Base-by-base conservation (phyloP, 2,888 invertebrate species). In the Synanthedon vespiformis region DNA sequence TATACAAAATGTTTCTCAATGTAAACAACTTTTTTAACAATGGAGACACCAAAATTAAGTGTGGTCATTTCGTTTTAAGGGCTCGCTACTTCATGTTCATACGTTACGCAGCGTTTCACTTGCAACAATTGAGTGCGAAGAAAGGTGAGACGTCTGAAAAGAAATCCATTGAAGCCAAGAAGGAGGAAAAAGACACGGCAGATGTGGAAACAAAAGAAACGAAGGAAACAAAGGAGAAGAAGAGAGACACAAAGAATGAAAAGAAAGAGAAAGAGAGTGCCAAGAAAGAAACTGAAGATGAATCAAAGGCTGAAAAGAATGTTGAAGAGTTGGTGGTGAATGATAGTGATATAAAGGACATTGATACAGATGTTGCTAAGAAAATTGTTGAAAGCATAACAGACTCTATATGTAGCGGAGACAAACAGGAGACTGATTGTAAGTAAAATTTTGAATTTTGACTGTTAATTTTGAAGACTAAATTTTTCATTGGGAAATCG, bases 71-170 rank as follows among this genome's bases (percentile, higher is more conserved):
- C 10, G 34, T 34, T 34, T 34, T 34, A 34, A 88, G 88, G 67
- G 91, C 95, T 44, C 92, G 96, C 59, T 98, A 99, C 78, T 94
- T 99, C 84, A 94, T 95, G 89, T 99, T 99, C 76, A 97, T 99
- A 57, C 95, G 97, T 64, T 94, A 95, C 74, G 98, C 98, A 12
- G 98, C 98, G 3, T 94, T 94, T 77, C 96, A 98, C 80, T 90
- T 99, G 58, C 98, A 99, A 76, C 94, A 96, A 75, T 83, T 97
- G 52, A 94, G 94, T 70, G 74, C 92, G 59, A 90, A 92, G 73
- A 91, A 92, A 66, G 88, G 90, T 78, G 81, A 84, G 48, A 63
- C 64, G n/a, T 56, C 65, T 18, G 83, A 82, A 60, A 74, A 74
- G 56, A 85, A 84, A 63, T 68, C 81, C 0, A 82, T 84, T 53